These are phyloP conservation scores for Mormyrus lacerda DNA, from an alignment of 2,113 vertebrate species.

Conservation along the genomic window DNA sequence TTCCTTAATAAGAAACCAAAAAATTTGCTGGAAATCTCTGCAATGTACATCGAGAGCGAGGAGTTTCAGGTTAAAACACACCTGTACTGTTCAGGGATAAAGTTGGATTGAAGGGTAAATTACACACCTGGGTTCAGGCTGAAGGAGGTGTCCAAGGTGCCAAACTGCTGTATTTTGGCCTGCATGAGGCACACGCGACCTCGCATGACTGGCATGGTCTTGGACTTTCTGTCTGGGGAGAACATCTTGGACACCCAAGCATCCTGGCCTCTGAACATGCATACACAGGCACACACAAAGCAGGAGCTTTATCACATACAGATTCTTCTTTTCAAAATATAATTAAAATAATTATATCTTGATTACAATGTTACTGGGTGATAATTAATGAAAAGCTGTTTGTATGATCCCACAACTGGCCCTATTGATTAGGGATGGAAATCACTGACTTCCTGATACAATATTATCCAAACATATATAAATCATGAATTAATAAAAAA, in stretches of 20 bases:
- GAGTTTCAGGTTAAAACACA: background rate
- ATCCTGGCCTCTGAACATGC: slow-evolving; percentile 69
- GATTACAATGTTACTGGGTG: background rate
- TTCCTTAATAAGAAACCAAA: background rate
- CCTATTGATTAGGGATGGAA: no score
- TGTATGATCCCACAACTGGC: background rate
- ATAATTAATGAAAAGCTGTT: background rate
- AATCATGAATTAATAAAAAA: no score
- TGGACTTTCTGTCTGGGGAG: slow-evolving; percentile 77
- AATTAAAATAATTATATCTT: background rate
- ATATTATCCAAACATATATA: no score
- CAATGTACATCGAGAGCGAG: background rate
- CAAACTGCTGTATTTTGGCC: slow-evolving; percentile 78
- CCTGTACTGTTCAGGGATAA: background rate
- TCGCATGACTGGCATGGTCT: slow-evolving; percentile 87
- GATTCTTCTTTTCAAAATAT: background rate
- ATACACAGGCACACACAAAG: background rate
- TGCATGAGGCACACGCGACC: slow-evolving; percentile 75
- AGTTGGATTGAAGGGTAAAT: background rate
- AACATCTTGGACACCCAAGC: slow-evolving; percentile 72
- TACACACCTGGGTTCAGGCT: slow-evolving; percentile 84
- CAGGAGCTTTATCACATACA: background rate
- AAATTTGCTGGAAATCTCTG: background rate
- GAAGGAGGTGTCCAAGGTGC: slow-evolving; percentile 83
- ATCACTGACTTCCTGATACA: no score